Evolutionary conservation across 1,140 invertebrate genomes (phyloP), one percentile per base, ranked within the genome.

Genomic region (Drosophila albomicans): DNA sequence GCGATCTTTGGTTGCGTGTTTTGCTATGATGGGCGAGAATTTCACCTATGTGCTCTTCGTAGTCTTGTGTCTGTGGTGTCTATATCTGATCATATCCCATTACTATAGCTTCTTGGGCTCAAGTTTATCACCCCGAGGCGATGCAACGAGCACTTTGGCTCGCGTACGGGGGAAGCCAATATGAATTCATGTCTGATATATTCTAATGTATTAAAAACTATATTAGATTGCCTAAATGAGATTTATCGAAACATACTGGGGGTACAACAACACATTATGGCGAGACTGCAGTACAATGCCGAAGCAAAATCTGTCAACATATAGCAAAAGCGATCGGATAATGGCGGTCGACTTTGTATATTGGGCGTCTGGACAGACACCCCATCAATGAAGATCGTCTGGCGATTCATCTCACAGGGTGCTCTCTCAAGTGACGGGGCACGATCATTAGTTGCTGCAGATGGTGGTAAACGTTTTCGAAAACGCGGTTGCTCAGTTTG

Each of bases 181-280:
- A 32, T 54, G 35, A 56, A 35, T n/a, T 30, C 6, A 54, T 30
- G n/a, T 16, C 30, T 54, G 28, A 16, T 32, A 30, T 54, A 30
- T 54, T 30, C n/a, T 35, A 54, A 15, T 38, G n/a, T 64, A 64
- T 52, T 64, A 64, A 64, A 64, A 64, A 30, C 62, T 52, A 13
- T 52, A 13, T 43, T 20, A 25, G 49, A 72, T 38, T 41, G 15
- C 46, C 25, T 15, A 32, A 35, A 11, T 51, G 10, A 32, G 7
- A 35, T 65, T 82, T 74, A 87, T 85, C 85, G 79, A 75, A 88
- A 81, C 85, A 88, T 76, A 71, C 70, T 88, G 15, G 85, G 85
- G n/a, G 78, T 90, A 81, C 85, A 89, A 59, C 85, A 89, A 70
- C 85, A 89, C 86, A 89, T 89, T 5, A 89, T 90, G 52, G 86